A percentile compares a stretch with the other conserved stretches of the same genome.
Conservation (phyloP, 2,113 vertebrate genomes). For the Leptodactylus fuscus region DNA sequence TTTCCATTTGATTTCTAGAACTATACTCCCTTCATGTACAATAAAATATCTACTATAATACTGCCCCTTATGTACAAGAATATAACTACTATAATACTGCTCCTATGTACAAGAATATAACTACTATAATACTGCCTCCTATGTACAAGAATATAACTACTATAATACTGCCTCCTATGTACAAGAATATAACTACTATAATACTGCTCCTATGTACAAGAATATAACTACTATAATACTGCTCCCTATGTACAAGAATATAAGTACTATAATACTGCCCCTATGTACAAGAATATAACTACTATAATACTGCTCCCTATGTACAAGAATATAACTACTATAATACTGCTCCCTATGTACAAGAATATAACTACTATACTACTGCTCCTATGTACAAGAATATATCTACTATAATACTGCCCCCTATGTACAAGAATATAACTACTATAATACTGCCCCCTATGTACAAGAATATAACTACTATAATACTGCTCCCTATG, state of each 20-base stretch:
- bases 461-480: slow-evolving; percentile 12
- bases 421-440: no score
- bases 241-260: no score
- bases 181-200: not conserved
- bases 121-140: not conserved
- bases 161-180: not conserved
- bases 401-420: slow-evolving; percentile 13
- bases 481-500: not conserved
- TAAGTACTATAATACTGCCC: no score
- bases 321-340: not conserved
- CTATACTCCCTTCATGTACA: no score
- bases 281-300: not conserved
- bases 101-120: not conserved
- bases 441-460: no score
- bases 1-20: no score
- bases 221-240: not conserved
- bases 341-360: not conserved
- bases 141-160: not conserved
- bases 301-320: slow-evolving; percentile 1
- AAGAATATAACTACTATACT: slow-evolving; percentile 12
- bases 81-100: no score
- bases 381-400: not conserved
- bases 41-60: no score
- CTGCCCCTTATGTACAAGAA: no score
- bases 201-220: not conserved